Percentiles rank a stretch among this genome's conserved stretches.
phyloP scores from a whole-genome alignment of 2,797 vertebrate species.

The Catharus ustulatus region DNA sequence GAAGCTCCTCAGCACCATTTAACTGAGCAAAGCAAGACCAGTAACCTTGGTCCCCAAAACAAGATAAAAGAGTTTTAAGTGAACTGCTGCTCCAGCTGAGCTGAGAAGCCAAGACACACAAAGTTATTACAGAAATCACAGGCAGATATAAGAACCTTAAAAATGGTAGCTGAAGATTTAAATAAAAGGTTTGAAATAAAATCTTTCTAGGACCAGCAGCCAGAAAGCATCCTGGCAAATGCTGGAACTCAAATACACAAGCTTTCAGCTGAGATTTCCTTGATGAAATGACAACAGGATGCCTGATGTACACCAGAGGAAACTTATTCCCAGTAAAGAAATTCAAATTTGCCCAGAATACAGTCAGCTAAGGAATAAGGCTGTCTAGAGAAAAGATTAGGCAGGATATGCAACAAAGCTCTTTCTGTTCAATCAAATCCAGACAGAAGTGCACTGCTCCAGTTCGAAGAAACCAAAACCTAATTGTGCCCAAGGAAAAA shows the following conservation, averaged over 20 bases:
- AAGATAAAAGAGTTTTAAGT: background rate
- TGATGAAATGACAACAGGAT: background rate
- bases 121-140: background rate
- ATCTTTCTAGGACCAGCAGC: background rate
- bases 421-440: background rate
- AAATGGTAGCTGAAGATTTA: background rate
- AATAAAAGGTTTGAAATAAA: background rate
- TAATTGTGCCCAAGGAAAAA: background rate
- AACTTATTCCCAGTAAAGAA: background rate
- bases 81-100: background rate
- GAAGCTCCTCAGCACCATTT: background rate
- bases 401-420: background rate
- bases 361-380: background rate
- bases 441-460: background rate
- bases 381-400: conserved; percentile 3
- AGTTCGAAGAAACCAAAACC: background rate
- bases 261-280: background rate
- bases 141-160: background rate
- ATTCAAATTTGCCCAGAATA: background rate
- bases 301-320: background rate
- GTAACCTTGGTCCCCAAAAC: background rate
- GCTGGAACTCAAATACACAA: background rate
- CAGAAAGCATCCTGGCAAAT: background rate
- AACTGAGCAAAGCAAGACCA: background rate
- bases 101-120: background rate